These are phyloP conservation scores for Aspidiotus rigidus DNA, from an alignment of 2,888 invertebrate species.

Conservation along the genomic window DNA sequence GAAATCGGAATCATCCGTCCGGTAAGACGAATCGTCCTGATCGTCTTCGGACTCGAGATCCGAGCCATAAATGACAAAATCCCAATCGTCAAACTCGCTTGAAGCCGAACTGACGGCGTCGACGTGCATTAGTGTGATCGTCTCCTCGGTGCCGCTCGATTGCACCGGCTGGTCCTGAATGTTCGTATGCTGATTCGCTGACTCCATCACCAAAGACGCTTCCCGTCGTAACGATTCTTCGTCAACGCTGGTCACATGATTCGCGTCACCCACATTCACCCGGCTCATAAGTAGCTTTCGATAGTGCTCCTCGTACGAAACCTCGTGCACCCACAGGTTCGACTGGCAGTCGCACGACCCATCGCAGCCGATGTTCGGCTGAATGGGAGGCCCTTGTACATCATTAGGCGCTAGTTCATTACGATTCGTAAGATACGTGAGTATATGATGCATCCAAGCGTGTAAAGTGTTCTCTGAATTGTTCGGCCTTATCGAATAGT, in stretches of 20 bases:
- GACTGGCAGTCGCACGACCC: constrained; percentile 26
- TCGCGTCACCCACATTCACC: constrained; percentile 20
- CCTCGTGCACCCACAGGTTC: constrained; percentile 16
- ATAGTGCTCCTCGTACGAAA: constrained; percentile 25
- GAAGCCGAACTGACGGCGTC: neutral
- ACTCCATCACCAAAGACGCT: constrained; percentile 25
- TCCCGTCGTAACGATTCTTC: constrained; percentile 20
- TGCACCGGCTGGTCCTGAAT: neutral
- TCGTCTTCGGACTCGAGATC: constrained; percentile 10
- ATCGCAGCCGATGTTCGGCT: constrained; percentile 18
- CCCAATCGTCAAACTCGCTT: constrained; percentile 13
- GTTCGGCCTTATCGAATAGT: constrained; percentile 24
- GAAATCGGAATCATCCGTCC: constrained; percentile 6
- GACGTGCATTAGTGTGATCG: neutral
- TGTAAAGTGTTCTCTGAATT: constrained; percentile 23
- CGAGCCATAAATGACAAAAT: constrained; percentile 25
- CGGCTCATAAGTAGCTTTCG: constrained; percentile 25
- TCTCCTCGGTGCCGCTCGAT: neutral
- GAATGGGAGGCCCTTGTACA: constrained; percentile 14
- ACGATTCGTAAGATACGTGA: constrained; percentile 11
- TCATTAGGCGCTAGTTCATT: neutral
- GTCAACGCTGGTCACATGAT: constrained; percentile 15
- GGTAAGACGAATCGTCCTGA: constrained; percentile 7
- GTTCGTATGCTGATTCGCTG: neutral
- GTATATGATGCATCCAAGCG: constrained; percentile 27